Percentiles rank a stretch among this genome's conserved stretches.
Conservation (phyloP, 2,797 vertebrate genomes). For the Hirundo rustica region DNA sequence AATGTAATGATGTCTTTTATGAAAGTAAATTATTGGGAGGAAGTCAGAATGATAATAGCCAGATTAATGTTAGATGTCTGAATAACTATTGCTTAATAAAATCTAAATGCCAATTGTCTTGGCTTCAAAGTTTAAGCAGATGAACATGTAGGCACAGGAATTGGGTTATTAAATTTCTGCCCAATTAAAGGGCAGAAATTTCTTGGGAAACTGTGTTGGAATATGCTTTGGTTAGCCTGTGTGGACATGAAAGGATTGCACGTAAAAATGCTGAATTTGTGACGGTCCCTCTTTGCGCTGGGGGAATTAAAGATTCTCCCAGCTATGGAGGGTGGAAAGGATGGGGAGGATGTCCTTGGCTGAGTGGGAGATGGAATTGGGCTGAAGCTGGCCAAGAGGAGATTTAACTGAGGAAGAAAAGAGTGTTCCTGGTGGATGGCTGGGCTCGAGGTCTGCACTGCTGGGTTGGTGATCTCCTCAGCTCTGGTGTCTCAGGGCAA, state of each 20-base stretch:
- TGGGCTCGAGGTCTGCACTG: neutral
- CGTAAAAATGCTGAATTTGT: neutral
- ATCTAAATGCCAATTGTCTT: constrained; percentile 50
- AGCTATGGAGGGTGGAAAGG: fast-evolving
- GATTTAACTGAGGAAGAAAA: neutral
- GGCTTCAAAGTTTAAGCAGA: constrained; percentile 43
- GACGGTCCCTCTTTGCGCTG: neutral
- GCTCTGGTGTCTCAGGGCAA: neutral
- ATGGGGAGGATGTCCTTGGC: neutral
- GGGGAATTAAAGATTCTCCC: neutral
- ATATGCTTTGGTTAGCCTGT: constrained; percentile 13
- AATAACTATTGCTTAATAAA: constrained; percentile 60
- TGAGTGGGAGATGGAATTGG: neutral
- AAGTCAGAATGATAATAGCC: constrained; percentile 40
- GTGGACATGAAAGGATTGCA: constrained; percentile 9
- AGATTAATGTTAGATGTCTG: constrained; percentile 49
- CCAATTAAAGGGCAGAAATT: constrained; percentile 35
- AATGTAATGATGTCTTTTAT: constrained; percentile 36
- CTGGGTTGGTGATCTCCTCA: neutral
- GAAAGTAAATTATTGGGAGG: constrained; percentile 39
- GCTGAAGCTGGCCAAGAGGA: neutral
- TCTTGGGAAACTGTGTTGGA: constrained; percentile 33
- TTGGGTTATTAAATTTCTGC: constrained; percentile 25
- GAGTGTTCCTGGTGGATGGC: neutral
- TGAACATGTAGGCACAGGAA: constrained; percentile 58